These are phyloP conservation scores for Chrysopilus asiliformis DNA, from an alignment of 2,888 invertebrate genomes.

Conservation along the genomic window DNA sequence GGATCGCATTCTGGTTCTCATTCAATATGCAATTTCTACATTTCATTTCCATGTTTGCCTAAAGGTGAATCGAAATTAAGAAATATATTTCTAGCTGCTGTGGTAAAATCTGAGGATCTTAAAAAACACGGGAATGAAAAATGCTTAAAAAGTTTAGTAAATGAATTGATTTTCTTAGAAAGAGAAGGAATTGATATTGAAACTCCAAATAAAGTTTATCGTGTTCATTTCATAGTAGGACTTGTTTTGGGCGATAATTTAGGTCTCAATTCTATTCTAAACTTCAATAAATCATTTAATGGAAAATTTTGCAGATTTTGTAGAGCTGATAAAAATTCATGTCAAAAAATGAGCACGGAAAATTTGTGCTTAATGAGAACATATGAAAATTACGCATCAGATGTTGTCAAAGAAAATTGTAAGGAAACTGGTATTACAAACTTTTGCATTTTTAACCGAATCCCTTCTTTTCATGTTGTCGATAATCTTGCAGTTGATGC, in stretches of 20 bases:
- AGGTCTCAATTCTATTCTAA: slow-evolving; percentile 6
- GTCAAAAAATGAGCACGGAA: not conserved
- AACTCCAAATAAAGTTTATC: not conserved
- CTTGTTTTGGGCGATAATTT: slow-evolving; percentile 10
- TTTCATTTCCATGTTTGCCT: slow-evolving; percentile 6
- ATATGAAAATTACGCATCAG: slow-evolving; percentile 5
- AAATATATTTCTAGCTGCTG: slow-evolving; percentile 9
- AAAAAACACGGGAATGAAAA: slow-evolving; percentile 6
- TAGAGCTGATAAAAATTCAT: slow-evolving; percentile 3
- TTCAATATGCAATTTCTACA: slow-evolving; percentile 7
- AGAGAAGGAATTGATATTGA: slow-evolving; percentile 6
- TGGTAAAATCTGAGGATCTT: slow-evolving; percentile 6
- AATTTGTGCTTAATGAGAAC: slow-evolving; percentile 3
- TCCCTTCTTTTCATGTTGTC: slow-evolving; percentile 2
- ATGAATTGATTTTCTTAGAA: slow-evolving; percentile 7
- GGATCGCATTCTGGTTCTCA: slow-evolving; percentile 6
- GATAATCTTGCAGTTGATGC: slow-evolving; percentile 1
- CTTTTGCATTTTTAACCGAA: not conserved
- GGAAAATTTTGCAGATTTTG: slow-evolving; percentile 12
- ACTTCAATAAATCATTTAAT: slow-evolving; percentile 8
- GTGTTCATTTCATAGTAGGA: slow-evolving; percentile 7
- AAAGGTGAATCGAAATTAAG: slow-evolving; percentile 3
- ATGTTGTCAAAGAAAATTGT: not conserved
- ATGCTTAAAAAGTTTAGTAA: slow-evolving; percentile 5
- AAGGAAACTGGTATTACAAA: slow-evolving; percentile 4